A percentile compares a stretch with the other conserved stretches of the same genome.
These are phyloP conservation scores for Glareola pratincola DNA, from an alignment of 2,113 vertebrate species.

Conservation along the genomic window DNA sequence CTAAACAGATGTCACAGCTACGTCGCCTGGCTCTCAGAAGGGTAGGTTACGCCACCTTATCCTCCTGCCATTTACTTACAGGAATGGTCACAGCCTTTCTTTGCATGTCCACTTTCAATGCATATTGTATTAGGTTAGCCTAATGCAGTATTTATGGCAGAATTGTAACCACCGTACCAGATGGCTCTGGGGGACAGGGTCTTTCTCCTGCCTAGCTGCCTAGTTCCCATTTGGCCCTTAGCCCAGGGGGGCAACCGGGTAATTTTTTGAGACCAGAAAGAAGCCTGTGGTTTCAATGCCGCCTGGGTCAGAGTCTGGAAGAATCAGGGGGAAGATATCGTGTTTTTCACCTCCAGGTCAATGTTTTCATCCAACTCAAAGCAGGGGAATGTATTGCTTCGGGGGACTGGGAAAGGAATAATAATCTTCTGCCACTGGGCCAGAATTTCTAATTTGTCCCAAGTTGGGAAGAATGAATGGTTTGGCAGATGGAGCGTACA, in stretches of 20 bases:
- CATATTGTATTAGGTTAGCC: not conserved
- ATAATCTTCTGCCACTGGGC: conserved; percentile 11
- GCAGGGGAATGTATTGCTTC: conserved; percentile 11
- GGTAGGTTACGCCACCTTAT: not conserved
- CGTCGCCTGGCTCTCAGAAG: accelerated
- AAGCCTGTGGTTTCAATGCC: not conserved
- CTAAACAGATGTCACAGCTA: not conserved
- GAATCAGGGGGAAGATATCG: not conserved
- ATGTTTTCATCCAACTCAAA: conserved; percentile 20
- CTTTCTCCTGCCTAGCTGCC: not conserved
- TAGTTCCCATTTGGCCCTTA: not conserved
- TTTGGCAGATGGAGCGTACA: conserved; percentile 47
- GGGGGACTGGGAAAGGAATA: conserved; percentile 22
- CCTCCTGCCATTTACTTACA: not conserved
- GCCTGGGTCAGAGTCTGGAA: not conserved
- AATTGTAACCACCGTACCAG: not conserved
- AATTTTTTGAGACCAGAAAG: not conserved
- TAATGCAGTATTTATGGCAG: not conserved
- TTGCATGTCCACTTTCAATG: not conserved
- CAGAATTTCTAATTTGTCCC: conserved; percentile 41
- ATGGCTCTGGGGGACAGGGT: not conserved
- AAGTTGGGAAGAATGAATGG: not conserved
- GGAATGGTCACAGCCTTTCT: not conserved
- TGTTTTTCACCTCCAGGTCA: conserved; percentile 15
- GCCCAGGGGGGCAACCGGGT: not conserved